Evolutionary conservation across 1,140 invertebrate species (phyloP).

Genomic region (Atopsyche davidsoni): DNA sequence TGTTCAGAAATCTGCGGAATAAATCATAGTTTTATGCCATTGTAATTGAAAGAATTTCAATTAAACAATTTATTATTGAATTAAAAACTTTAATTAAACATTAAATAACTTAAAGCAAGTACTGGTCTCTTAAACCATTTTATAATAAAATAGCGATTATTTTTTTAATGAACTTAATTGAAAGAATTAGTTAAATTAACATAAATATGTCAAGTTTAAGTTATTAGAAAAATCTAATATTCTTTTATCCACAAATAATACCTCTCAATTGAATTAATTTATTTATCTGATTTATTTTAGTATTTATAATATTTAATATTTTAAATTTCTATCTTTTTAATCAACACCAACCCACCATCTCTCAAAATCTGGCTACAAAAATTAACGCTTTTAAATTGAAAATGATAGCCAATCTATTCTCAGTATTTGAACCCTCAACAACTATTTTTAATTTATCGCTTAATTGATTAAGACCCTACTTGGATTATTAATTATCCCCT

Average conservation of each 20-base stretch:
- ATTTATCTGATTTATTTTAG: conserved; percentile 44
- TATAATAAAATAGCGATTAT: conserved; percentile 51
- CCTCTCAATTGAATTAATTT: conserved; percentile 46
- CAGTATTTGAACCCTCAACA: conserved; percentile 48
- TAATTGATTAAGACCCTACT: conserved; percentile 50
- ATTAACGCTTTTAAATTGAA: conserved; percentile 42
- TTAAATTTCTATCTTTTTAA: conserved; percentile 36
- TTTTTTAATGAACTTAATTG: too few species aligned
- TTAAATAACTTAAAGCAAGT: conserved; percentile 59
- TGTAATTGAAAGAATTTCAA: conserved; percentile 65
- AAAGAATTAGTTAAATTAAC: conserved; percentile 50
- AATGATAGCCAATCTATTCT: conserved; percentile 53
- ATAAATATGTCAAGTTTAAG: conserved; percentile 53
- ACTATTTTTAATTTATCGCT: conserved; percentile 41
- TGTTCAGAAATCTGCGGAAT: conserved; percentile 74
- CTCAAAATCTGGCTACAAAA: too few species aligned
- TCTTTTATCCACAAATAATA: conserved; percentile 50
- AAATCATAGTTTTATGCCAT: conserved; percentile 74
- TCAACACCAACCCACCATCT: conserved; percentile 28
- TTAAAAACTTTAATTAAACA: conserved; percentile 50
- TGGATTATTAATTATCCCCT: conserved; percentile 43
- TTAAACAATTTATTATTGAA: conserved; percentile 55
- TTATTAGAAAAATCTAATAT: conserved; percentile 47
- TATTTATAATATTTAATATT: conserved; percentile 46
- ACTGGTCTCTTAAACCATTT: conserved; percentile 48